Percentiles rank a stretch among this genome's conserved stretches.
Conservation (phyloP, 2,888 invertebrate genomes). For the Catocala nupta region DNA sequence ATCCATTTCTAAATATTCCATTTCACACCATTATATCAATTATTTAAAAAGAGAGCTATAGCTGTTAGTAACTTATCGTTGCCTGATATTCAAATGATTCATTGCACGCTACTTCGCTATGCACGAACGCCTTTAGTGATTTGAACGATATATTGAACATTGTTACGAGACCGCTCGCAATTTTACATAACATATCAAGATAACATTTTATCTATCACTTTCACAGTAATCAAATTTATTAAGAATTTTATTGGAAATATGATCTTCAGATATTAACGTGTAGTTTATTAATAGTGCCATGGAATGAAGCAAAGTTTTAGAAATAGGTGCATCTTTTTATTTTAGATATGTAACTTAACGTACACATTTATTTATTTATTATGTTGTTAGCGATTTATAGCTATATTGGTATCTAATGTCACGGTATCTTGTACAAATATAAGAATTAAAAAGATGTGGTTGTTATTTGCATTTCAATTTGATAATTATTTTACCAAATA, state of each 20-base stretch:
- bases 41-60: not conserved
- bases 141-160: conserved; percentile 35
- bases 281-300: too few species aligned
- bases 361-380: too few species aligned
- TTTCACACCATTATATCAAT: conserved; percentile 4
- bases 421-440: too few species aligned
- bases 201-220: conserved; percentile 35
- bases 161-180: conserved; percentile 45
- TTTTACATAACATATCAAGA: conserved; percentile 39
- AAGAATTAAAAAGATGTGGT: too few species aligned
- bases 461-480: too few species aligned
- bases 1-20: not conserved
- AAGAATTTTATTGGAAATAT: not conserved
- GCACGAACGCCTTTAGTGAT: conserved; percentile 45
- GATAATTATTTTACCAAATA: too few species aligned
- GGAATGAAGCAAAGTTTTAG: too few species aligned
- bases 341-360: too few species aligned
- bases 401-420: too few species aligned
- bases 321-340: too few species aligned
- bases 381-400: too few species aligned
- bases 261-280: too few species aligned
- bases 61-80: conserved; percentile 9
- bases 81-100: conserved; percentile 35
- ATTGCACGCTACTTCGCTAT: conserved; percentile 40
- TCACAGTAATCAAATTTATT: conserved; percentile 22